Evolutionary conservation across 1,140 invertebrate species (phyloP), one percentile per base, ranked within the genome.

Genomic region (Bicyclus anynana): DNA sequence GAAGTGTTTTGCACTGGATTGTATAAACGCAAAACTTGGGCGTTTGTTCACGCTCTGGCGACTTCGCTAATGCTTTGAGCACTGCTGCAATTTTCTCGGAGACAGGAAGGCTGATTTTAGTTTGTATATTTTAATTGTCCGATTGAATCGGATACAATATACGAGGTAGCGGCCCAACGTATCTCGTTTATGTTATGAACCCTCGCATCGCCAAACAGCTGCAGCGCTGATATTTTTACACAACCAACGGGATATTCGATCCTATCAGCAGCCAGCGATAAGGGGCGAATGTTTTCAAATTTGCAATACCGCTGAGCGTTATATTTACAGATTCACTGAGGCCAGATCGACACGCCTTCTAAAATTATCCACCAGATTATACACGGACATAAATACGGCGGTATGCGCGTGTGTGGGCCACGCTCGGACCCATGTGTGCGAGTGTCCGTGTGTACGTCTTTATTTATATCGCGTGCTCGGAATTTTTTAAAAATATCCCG

Each of bases 401-500:
- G 71, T 68, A 59, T 68, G 62, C 72, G 61, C 68, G 69, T 67
- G 71, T 60, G 69, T 63, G 68, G 63, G 60, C 58, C 57, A 20
- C 40, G 67, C 50, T 58, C 16, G 53, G 33, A 42, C 52, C 64
- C 72, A 60, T 69, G 59, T 71, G 65, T 69, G 62, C 64, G 66
- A 70, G 56, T 70, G 54, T 62, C 54, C 58, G 51, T 60, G 48
- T 65, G 42, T 53, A 57, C n/a, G 29, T 4, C 29, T 73, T 74
- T 83, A 80, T 79, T 79, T 77, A 79, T 83, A 80, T 46, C 67
- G 61, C 59, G 61, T 54, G 59, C 63, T 66, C 68, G 66, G 65
- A 69, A 72, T 69, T 77, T 78, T 79, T 77, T 77, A 80, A 74
- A 80, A 78, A 78, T 78, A 81, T 59, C 58, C 53, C 56, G 59